A percentile compares a stretch with the other conserved stretches of the same genome.
phyloP scores from a whole-genome alignment of 2,113 vertebrate species.

The Cepphus grylle region DNA sequence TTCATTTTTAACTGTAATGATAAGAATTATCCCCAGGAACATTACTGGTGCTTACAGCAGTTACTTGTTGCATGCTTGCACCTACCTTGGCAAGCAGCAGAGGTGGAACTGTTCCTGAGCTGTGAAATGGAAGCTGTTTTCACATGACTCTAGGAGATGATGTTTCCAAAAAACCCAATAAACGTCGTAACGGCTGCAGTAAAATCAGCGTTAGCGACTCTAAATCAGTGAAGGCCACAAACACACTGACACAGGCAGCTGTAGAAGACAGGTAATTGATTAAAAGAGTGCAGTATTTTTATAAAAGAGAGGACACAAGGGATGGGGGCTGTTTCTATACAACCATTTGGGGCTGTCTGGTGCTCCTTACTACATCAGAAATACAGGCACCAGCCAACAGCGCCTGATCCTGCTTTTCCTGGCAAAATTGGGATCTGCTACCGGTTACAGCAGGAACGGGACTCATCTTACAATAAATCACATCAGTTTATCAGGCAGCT shows the following conservation, averaged over 20 bases:
- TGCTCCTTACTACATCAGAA: neutral
- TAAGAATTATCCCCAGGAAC: neutral
- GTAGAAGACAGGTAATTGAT: neutral
- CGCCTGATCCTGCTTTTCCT: neutral
- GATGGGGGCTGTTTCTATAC: neutral
- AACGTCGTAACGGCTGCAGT: neutral
- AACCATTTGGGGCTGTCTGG: neutral
- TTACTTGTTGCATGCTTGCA: neutral
- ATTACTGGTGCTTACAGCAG: neutral
- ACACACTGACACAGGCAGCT: neutral
- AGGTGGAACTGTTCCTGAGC: neutral
- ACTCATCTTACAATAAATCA: neutral
- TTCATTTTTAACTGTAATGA: neutral
- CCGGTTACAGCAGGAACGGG: rapidly evolving
- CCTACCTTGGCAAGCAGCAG: neutral
- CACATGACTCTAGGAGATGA: neutral
- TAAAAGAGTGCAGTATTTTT: neutral
- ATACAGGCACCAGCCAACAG: neutral
- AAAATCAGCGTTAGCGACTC: neutral
- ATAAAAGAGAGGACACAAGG: neutral
- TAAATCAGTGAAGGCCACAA: neutral
- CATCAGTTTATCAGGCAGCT: neutral
- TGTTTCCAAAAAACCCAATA: neutral
- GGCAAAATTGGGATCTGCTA: neutral
- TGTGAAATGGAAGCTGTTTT: neutral